These are phyloP conservation scores for Trichopria drosophilae DNA, from an alignment of 2,888 invertebrate species.

Conservation along the genomic window DNA sequence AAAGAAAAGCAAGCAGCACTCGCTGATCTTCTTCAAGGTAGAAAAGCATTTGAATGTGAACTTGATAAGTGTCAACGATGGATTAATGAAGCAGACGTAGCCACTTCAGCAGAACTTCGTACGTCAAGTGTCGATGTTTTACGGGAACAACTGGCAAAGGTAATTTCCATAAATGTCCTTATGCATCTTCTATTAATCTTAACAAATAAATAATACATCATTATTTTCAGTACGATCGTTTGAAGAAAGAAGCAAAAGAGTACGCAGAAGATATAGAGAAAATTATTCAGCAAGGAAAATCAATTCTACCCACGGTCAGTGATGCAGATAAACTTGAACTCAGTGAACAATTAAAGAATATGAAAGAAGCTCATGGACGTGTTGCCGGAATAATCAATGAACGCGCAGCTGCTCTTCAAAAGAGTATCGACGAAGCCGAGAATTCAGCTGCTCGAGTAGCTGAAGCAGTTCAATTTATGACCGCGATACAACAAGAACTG, in stretches of 20 bases:
- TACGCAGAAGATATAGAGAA: slow-evolving; percentile 74
- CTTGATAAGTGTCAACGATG: slow-evolving; percentile 82
- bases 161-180: slow-evolving; percentile 63
- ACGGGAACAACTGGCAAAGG: slow-evolving; percentile 84
- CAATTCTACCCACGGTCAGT: slow-evolving; percentile 76
- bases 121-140: slow-evolving; percentile 79
- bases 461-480: slow-evolving; percentile 78
- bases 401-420: slow-evolving; percentile 72
- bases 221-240: slow-evolving; percentile 67
- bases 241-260: slow-evolving; percentile 73
- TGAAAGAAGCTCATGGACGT: slow-evolving; percentile 78
- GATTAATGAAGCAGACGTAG: slow-evolving; percentile 88
- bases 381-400: slow-evolving; percentile 77
- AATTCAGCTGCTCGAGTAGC: slow-evolving; percentile 79
- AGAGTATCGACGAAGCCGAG: slow-evolving; percentile 79
- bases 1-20: slow-evolving; percentile 73
- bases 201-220: neutral
- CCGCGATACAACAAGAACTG: slow-evolving; percentile 79
- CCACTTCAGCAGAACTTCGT: slow-evolving; percentile 78
- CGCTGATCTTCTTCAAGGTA: slow-evolving; percentile 73
- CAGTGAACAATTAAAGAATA: slow-evolving; percentile 75
- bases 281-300: slow-evolving; percentile 78
- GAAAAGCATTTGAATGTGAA: slow-evolving; percentile 81
- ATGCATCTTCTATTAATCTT: slow-evolving; percentile 9
- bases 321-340: slow-evolving; percentile 84